A percentile compares a stretch with the other conserved stretches of the same genome.
These are phyloP conservation scores for Caradrina kadenii DNA, from an alignment of 2,888 invertebrate genomes.

Conservation along the genomic window DNA sequence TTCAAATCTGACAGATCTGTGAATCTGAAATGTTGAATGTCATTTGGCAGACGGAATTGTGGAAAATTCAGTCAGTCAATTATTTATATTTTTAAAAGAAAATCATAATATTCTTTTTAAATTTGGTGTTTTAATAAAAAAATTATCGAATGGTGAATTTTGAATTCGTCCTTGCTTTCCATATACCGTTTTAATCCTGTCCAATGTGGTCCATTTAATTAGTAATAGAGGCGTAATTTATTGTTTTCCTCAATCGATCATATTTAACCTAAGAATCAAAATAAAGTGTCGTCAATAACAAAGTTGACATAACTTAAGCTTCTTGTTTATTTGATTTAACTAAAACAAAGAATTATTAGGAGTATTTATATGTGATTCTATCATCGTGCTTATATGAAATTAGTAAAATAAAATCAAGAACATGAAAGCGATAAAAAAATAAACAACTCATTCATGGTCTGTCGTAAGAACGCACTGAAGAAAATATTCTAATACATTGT, in stretches of 20 bases:
- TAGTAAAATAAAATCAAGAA: constrained; percentile 29
- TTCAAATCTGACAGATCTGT: no score
- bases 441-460: constrained; percentile 67
- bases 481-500: constrained; percentile 79
- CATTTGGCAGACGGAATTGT: no score
- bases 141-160: no score
- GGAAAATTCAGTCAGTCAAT: no score
- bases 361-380: no score
- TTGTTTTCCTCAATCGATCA: constrained; percentile 38
- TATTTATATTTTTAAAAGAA: no score
- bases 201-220: constrained; percentile 20
- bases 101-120: no score
- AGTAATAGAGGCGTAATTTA: constrained; percentile 42
- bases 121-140: no score
- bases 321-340: background rate
- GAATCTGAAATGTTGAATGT: no score
- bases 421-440: constrained; percentile 31
- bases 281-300: constrained; percentile 1
- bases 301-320: background rate
- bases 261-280: background rate
- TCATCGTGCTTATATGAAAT: background rate
- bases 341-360: no score
- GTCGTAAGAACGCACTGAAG: constrained; percentile 71
- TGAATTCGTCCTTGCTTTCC: constrained; percentile 24
- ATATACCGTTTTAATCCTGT: constrained; percentile 18